Conservation (phyloP, 2,113 vertebrate genomes). For the Melanotaenia duboulayi region DNA sequence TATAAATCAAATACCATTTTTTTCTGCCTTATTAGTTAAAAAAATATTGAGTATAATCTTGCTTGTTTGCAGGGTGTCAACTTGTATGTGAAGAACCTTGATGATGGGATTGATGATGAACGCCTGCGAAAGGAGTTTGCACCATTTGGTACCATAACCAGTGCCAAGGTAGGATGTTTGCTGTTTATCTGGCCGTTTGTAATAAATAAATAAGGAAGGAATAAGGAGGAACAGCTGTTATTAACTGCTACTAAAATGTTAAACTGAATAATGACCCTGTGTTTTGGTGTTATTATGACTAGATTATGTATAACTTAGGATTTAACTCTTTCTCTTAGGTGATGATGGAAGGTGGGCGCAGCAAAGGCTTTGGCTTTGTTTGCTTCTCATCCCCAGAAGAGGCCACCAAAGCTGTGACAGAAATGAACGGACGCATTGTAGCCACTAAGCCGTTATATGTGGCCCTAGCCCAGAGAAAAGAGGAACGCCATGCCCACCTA, state of each 20-base stretch:
- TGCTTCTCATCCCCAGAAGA: slow-evolving; percentile 99
- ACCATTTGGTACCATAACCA: slow-evolving; percentile 97
- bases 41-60: neutral
- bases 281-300: neutral
- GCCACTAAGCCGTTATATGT: slow-evolving; percentile 97
- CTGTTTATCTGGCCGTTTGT: neutral
- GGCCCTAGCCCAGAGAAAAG: slow-evolving; percentile 95
- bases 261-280: neutral
- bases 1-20: neutral
- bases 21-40: neutral
- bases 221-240: neutral
- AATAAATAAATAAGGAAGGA: neutral
- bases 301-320: neutral
- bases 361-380: slow-evolving; percentile 98
- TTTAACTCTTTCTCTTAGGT: slow-evolving; percentile 79
- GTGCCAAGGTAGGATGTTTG: slow-evolving; percentile 88
- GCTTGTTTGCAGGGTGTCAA: slow-evolving; percentile 89
- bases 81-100: slow-evolving; percentile 97
- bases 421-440: slow-evolving; percentile 98
- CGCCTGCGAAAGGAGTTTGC: slow-evolving; percentile 95
- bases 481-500: slow-evolving; percentile 97
- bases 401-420: slow-evolving; percentile 97
- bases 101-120: slow-evolving; percentile 96
- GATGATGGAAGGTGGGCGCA: slow-evolving; percentile 97
- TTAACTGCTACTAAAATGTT: neutral